Base-by-base conservation (phyloP, 2,797 vertebrate species). In the Platalea minor region DNA sequence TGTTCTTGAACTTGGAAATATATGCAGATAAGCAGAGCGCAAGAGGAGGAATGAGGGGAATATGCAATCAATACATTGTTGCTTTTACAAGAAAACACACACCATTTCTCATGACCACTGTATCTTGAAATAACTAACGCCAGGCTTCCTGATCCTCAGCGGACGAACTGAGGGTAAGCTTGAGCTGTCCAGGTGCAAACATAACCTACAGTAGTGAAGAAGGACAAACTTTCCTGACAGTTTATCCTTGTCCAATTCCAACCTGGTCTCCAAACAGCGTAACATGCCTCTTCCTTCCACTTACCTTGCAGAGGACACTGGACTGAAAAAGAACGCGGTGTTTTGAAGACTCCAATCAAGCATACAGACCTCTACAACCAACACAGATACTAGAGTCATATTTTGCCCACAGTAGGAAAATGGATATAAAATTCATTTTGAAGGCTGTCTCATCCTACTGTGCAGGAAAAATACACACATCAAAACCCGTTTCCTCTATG, bases 1-100 rank as follows among this genome's bases (percentile, higher is more conserved):
- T 92, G 39, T 5, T 93, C 81, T 86, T 50, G 45, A 85, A 18
- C 65, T 78, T 67, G 69, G 70, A 37, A 81, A 78, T 69, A 77
- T 5, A 7, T 41, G 48, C 0, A 76, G 43, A 83, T 23, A 83
- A 39, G 57, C 45, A 43, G 28, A 56, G 60, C 9, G 63, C 43
- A 78, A 53, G 68, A 81, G 57, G 18, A 76, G 33, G 67, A 92
- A 56, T 11, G 29, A 91, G 39, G 13, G 45, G 17, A 72, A 61
- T 7, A 50, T 8, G 13, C 68, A 68, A 37, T 24, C 69, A 51
- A 5, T 4, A 8, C 25, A 50, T 9, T n/a, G 14, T 23, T 45
- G 23, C 8, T 13, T 28, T 53, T 54, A 24, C 21, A 61, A 46
- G 39, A 35, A 78, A 93, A 54, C 21, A 68, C 11, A 48, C 18